A percentile compares a stretch with the other conserved stretches of the same genome.
Evolutionary conservation across 2,888 invertebrate species (phyloP).

Genomic region (Lepeophtheirus nordmannii): DNA sequence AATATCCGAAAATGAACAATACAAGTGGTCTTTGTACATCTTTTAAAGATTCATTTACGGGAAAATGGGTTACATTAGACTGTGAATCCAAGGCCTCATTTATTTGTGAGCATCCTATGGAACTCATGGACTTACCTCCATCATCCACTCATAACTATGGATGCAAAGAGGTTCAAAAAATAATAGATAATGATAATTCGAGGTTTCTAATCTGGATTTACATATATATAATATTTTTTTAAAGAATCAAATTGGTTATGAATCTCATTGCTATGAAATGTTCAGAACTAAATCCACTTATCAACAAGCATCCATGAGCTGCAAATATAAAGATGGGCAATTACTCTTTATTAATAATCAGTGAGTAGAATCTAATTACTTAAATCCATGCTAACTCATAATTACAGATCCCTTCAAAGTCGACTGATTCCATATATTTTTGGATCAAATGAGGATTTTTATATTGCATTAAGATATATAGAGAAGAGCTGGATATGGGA

Average conservation of each 20-base stretch:
- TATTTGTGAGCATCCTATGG: neutral
- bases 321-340: neutral
- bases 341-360: neutral
- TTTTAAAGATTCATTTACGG: neutral
- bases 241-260: neutral
- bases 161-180: neutral
- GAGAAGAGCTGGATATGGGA: neutral
- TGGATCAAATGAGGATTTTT: neutral
- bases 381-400: too few species aligned
- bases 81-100: neutral
- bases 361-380: neutral
- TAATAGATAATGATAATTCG: too few species aligned
- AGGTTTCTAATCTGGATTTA: too few species aligned
- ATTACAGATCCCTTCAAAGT: too few species aligned
- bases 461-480: neutral
- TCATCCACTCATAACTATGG: neutral
- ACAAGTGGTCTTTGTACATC: neutral
- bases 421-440: neutral
- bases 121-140: neutral
- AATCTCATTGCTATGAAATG: neutral
- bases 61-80: neutral
- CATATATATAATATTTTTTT: too few species aligned
- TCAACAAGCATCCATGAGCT: neutral
- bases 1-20: neutral
- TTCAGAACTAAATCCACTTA: neutral